These are phyloP conservation scores for Caenorhabditis sp. DNA, from an alignment of 2,888 invertebrate species.

Conservation along the genomic window DNA sequence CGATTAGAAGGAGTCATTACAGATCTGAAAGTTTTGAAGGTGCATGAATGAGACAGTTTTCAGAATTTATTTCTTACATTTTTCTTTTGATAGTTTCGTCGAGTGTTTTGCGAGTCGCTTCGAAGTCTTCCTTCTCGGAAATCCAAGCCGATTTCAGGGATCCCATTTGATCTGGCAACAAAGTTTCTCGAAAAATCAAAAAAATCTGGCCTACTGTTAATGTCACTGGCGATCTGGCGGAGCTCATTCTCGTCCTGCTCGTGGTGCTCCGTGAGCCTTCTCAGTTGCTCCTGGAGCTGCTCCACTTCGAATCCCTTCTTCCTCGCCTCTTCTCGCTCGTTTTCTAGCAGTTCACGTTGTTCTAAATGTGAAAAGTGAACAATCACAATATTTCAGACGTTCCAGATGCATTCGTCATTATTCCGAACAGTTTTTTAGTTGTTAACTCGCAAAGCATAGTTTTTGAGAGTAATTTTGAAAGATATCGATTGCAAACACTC, in stretches of 20 bases:
- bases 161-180: constrained; percentile 6
- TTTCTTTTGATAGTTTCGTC: background rate
- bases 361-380: constrained; percentile 8
- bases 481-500: no score
- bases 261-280: background rate
- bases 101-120: background rate
- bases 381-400: no score
- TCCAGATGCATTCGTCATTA: no score
- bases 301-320: constrained; percentile 10
- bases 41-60: no score
- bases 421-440: no score
- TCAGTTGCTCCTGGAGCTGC: constrained; percentile 2
- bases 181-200: background rate
- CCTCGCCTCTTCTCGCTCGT: background rate
- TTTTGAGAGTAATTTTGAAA: no score
- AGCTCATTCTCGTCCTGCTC: background rate
- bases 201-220: constrained; percentile 4
- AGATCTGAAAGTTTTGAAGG: no score
- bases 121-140: no score
- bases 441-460: no score
- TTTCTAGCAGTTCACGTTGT: background rate
- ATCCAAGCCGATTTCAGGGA: background rate
- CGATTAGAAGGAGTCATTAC: no score
- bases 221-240: background rate
- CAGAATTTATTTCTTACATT: no score